Evolutionary conservation across 1,140 invertebrate genomes (phyloP).

Genomic region (honey bee (Apis mellifera)): Amel_HAv3.1 CM009936.2:7504001-7504500

Average conservation of each 20-base stretch:
- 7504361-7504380: conserved; percentile 18
- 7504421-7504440: background rate
- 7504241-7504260: too few species aligned
- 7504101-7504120: conserved; percentile 59
- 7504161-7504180: background rate
- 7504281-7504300: background rate
- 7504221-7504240: background rate
- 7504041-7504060: too few species aligned
- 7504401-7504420: background rate
- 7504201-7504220: background rate
- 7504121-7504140: conserved; percentile 12
- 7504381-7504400: background rate
- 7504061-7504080: conserved; percentile 51
- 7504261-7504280: too few species aligned
- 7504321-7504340: too few species aligned
- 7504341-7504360: background rate
- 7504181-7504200: background rate
- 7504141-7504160: conserved; percentile 52
- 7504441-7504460: background rate
- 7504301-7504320: background rate
- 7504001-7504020: background rate
- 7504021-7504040: conserved; percentile 13
- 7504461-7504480: background rate
- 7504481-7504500: too few species aligned
- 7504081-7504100: conserved; percentile 41